Evolutionary conservation across 2,797 vertebrate genomes (phyloP), one percentile per base, ranked within the genome.

Genomic region (Sorex maritimensis): DNA sequence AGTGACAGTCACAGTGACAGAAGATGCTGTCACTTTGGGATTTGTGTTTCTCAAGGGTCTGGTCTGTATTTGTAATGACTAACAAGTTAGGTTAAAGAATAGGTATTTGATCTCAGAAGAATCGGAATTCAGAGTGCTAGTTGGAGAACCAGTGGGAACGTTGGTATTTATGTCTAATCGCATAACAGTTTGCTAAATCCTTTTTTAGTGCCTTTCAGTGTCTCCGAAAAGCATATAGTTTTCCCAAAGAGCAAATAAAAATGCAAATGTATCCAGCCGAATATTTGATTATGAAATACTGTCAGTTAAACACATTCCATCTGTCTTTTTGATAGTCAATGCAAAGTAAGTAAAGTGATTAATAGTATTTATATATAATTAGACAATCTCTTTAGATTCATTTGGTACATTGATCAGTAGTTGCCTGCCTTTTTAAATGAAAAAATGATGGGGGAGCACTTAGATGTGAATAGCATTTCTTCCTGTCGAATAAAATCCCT

Each of bases 201-300:
- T 95, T 97, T 96, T 92, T 93, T 94, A 94, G 80, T 96, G 86
- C 75, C n/a, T 97, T 95, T 97, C 89, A 96, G 91, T 95, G 52
- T 87, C 0, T 97, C 97, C 97, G 89, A 97, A 95, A 97, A 97
- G 90, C 81, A 88, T 96, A 68, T 94, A 21, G 0, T 78, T 93
- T 92, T 69, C 63, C 58, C 81, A 77, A 28, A 17, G 23, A 94
- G 73, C 68, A 94, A 94, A 90, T 74, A 80, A 96, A 96, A 98
- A 97, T 97, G 97, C 88, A 98, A 96, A 98, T 97, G 74, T 87
- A 94, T 52, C 92, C 86, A 23, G 95, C 87, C 95, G 92, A 90
- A 96, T 91, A 95, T 97, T 97, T 97, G 96, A 93, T 94, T 96
- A 95, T 97, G 95, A 95, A 97, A 97, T 97, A 96, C 95, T 94